A percentile compares a stretch with the other conserved stretches of the same genome.
Conservation (phyloP, 2,888 invertebrate species). For the Bombyx huttoni region DNA sequence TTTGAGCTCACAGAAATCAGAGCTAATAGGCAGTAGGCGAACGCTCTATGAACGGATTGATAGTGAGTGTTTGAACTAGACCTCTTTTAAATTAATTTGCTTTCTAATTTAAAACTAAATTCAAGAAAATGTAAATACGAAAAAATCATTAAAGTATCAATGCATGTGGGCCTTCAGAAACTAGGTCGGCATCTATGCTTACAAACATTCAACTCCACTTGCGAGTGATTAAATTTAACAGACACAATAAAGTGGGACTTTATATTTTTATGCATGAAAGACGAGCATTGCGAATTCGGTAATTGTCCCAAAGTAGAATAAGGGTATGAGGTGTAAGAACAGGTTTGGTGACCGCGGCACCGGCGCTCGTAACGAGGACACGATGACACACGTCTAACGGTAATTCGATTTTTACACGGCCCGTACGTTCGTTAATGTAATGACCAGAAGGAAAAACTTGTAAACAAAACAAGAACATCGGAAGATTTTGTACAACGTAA, state of each 20-base stretch:
- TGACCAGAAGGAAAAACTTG: constrained; percentile 28
- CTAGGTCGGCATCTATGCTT: not conserved
- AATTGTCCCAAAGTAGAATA: constrained; percentile 38
- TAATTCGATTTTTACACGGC: constrained; percentile 50
- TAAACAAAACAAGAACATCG: not conserved
- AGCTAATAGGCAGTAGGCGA: not conserved
- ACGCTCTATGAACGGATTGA: not conserved
- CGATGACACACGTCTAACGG: constrained; percentile 70
- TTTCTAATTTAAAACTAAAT: not conserved
- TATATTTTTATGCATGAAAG: constrained; percentile 5
- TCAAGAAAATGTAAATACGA: not conserved
- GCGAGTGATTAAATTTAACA: not conserved
- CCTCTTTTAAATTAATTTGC: not conserved
- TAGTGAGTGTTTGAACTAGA: not conserved
- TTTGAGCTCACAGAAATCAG: not conserved
- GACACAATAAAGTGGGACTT: not conserved
- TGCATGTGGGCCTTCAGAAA: not conserved
- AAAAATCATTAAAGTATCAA: not conserved
- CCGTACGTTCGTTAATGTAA: constrained; percentile 28
- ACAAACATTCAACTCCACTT: not conserved
- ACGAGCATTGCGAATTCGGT: constrained; percentile 31
- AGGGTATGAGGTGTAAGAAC: constrained; percentile 47
- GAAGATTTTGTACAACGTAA: not conserved
- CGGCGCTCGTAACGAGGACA: constrained; percentile 48
- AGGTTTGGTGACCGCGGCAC: constrained; percentile 43